Evolutionary conservation across 2,888 invertebrate genomes (phyloP), one percentile per base, ranked within the genome.

Genomic region (Leptinotarsa tumamoca): DNA sequence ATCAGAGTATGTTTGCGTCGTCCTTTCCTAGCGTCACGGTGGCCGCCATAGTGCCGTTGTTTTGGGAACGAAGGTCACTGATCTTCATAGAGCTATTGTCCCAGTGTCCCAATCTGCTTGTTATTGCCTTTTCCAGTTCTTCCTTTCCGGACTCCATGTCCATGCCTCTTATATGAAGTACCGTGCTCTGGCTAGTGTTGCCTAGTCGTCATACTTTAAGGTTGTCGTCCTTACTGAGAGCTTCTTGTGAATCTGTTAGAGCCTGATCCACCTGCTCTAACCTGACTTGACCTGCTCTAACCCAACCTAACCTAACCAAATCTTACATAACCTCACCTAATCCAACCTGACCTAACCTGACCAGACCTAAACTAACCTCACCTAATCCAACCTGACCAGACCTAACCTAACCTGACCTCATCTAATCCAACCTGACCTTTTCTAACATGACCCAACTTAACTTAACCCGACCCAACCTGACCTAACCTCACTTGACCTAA

Each of bases 1-100:
- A n/a, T n/a, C n/a, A n/a, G n/a, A n/a, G n/a, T n/a, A n/a, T n/a
- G n/a, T n/a, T n/a, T 21, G 21, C 71, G 10, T 61, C 21, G 0
- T 54, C 54, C 43, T 50, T 67, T 17, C 63, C 33, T 5, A 73
- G 4, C 43, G 63, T 69, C n/a, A 74, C 27, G 2, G 50, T 74
- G 4, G 74, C 75, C 5, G 56, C 21, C n/a, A 49, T 21, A 27
- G 33, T 66, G 43, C 66, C 66, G 17, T 52, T 52, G 52, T 52
- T 52, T 52, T 52, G 52, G 52, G 52, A 17, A 3, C 52, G n/a
- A n/a, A 52, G 52, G 52, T 52, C 52, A 14, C 52, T 52, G 3
- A 52, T 52, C 52, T n/a, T 52, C 52, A 52, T 52, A 52, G 52
- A n/a, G 52, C 52, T 52, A 0, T 52, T 3, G 14, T 17, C 51